Conservation (phyloP, 2,113 vertebrate genomes). For the Oplegnathus fasciatus region DNA sequence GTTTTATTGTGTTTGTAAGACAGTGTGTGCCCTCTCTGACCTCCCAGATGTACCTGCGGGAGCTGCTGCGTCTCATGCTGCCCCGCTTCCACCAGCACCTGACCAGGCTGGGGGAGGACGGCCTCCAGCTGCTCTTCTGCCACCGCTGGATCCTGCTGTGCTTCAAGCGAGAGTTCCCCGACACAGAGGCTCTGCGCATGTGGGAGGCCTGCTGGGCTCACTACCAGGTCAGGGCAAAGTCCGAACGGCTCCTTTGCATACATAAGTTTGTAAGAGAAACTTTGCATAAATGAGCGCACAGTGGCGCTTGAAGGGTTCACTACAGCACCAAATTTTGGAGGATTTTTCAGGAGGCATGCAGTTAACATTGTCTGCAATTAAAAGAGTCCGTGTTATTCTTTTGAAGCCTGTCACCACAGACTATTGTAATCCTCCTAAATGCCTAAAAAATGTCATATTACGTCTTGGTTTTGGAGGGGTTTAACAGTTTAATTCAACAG, state of each 20-base stretch:
- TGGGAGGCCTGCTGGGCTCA: slow-evolving; percentile 99
- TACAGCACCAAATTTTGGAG: neutral
- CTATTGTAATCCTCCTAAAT: slow-evolving; percentile 54
- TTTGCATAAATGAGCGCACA: slow-evolving; percentile 16
- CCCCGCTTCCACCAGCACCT: slow-evolving; percentile 94
- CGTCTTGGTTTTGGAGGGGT: slow-evolving; percentile 13
- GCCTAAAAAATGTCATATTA: slow-evolving; percentile 18
- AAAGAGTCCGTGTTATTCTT: slow-evolving; percentile 18
- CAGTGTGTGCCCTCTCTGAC: neutral
- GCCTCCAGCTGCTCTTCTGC: slow-evolving; percentile 97
- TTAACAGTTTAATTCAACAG: slow-evolving; percentile 18
- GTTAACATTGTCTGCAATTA: neutral
- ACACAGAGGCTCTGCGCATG: slow-evolving; percentile 94
- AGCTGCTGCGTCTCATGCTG: slow-evolving; percentile 93
- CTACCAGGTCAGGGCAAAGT: slow-evolving; percentile 89
- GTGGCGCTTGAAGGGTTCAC: slow-evolving; percentile 3
- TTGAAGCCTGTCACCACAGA: slow-evolving; percentile 23
- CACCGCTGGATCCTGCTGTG: slow-evolving; percentile 99
- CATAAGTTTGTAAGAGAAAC: neutral
- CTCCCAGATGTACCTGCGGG: slow-evolving; percentile 92
- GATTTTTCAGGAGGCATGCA: neutral
- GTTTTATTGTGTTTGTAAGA: neutral
- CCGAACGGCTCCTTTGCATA: slow-evolving; percentile 12
- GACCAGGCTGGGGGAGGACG: slow-evolving; percentile 91
- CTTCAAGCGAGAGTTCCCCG: slow-evolving; percentile 96